Percentiles rank a stretch among this genome's conserved stretches.
phyloP scores from a whole-genome alignment of 2,888 invertebrate species.

The Apomyelois bistriatella region DNA sequence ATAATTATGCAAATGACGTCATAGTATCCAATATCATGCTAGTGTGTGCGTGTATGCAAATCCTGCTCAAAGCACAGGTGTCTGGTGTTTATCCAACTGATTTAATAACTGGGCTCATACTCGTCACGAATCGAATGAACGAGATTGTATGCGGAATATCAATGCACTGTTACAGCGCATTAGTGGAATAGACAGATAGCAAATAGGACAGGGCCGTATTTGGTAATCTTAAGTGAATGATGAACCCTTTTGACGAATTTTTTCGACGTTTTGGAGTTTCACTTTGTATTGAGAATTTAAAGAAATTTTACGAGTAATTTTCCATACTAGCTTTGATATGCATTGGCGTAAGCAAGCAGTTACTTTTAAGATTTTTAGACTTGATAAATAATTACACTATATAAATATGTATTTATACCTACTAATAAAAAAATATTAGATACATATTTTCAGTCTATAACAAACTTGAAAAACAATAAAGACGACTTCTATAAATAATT shows the following conservation, averaged over 20 bases:
- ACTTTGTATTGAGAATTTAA: no score
- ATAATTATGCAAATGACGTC: slow-evolving; percentile 50
- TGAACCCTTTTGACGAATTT: not conserved
- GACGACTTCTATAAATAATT: no score
- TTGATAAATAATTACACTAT: no score
- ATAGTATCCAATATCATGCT: slow-evolving; percentile 21
- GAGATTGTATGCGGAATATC: slow-evolving; percentile 61
- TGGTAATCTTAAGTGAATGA: slow-evolving; percentile 9
- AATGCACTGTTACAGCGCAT: slow-evolving; percentile 61
- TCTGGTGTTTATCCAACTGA: slow-evolving; percentile 67
- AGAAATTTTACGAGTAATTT: no score
- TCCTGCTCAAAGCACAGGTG: slow-evolving; percentile 50
- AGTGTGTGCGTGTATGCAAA: slow-evolving; percentile 44
- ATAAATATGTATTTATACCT: no score
- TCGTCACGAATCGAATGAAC: slow-evolving; percentile 51
- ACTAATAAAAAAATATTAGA: no score
- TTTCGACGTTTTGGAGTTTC: no score
- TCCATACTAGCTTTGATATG: no score
- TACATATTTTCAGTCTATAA: no score
- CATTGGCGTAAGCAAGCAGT: no score
- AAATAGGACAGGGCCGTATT: slow-evolving; percentile 51
- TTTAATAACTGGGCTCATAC: slow-evolving; percentile 71
- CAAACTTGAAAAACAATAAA: no score
- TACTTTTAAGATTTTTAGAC: no score
- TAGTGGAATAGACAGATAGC: slow-evolving; percentile 63